These are phyloP conservation scores for Amphibalanus amphitrite DNA, from an alignment of 1,140 invertebrate genomes.

Conservation along the genomic window DNA sequence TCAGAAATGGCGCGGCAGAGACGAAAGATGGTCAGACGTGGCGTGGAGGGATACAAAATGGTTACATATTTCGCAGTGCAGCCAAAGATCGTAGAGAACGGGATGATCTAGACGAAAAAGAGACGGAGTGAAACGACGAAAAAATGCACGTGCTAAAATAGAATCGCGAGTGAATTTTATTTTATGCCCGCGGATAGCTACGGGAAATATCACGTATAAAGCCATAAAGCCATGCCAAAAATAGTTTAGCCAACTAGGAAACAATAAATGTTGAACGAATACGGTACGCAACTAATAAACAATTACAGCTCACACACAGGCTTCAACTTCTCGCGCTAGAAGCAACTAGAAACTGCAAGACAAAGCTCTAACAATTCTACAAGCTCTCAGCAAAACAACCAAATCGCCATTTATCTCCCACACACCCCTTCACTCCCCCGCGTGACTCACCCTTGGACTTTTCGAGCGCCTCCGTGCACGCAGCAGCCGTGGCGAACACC, in stretches of 20 bases:
- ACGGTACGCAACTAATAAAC: too few relatives aligned
- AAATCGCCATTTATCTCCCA: too few relatives aligned
- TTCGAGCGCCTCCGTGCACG: neutral
- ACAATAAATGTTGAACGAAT: neutral
- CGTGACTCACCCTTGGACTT: neutral
- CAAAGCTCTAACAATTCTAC: neutral
- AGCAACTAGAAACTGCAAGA: neutral
- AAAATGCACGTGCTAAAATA: neutral
- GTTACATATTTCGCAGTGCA: too few relatives aligned
- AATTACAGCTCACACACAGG: neutral
- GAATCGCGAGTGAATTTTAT: neutral
- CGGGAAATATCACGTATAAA: neutral
- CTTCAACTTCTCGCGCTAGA: neutral
- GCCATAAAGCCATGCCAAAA: neutral
- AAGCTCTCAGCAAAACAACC: neutral
- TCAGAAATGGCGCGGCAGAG: too few relatives aligned
- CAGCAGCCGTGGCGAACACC: neutral
- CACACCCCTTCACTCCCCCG: too few relatives aligned
- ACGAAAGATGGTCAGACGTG: too few relatives aligned
- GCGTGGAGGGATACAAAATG: too few relatives aligned
- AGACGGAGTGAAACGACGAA: neutral
- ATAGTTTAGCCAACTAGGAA: neutral
- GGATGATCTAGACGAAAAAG: neutral
- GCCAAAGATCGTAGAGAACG: neutral
- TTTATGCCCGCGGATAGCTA: neutral